Conservation (phyloP, 2,888 invertebrate genomes). For the Agrotis clavis region DNA sequence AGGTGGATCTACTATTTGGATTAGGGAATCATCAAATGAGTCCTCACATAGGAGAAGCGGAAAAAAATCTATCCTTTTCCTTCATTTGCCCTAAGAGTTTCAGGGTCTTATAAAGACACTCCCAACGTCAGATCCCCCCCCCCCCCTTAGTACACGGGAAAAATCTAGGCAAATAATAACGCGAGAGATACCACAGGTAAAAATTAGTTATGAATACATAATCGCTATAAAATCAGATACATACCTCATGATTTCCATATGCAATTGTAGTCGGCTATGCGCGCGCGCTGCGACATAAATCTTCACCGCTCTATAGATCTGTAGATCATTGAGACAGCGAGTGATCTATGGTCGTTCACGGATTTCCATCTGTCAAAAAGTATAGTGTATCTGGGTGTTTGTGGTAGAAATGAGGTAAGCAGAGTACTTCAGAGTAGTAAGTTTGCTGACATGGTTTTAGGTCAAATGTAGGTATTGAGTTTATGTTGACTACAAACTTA, state of each 20-base stretch:
- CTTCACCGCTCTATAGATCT: constrained; percentile 64
- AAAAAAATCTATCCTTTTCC: too few species aligned
- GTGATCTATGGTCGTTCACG: constrained; percentile 65
- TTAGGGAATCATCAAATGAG: too few species aligned
- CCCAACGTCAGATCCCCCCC: too few species aligned
- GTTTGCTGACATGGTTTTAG: constrained; percentile 41
- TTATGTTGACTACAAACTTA: neutral
- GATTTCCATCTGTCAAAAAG: constrained; percentile 72
- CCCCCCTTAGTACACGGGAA: too few species aligned
- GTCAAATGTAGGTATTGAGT: constrained; percentile 11
- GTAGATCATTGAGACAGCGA: constrained; percentile 74
- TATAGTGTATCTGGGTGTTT: constrained; percentile 46
- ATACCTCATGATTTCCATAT: constrained; percentile 59
- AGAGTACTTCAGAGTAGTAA: constrained; percentile 38
- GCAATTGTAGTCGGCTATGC: constrained; percentile 61
- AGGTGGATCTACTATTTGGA: too few species aligned
- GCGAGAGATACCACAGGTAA: neutral
- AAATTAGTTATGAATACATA: constrained; percentile 17
- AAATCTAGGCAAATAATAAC: neutral
- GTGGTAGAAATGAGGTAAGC: constrained; percentile 51
- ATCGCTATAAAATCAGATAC: constrained; percentile 49
- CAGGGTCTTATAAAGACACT: too few species aligned
- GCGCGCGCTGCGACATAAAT: constrained; percentile 64
- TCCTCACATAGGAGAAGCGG: too few species aligned
- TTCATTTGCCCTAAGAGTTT: too few species aligned